These are phyloP conservation scores for Zygogramma bicolorata DNA, from an alignment of 2,888 invertebrate species.

Conservation along the genomic window DNA sequence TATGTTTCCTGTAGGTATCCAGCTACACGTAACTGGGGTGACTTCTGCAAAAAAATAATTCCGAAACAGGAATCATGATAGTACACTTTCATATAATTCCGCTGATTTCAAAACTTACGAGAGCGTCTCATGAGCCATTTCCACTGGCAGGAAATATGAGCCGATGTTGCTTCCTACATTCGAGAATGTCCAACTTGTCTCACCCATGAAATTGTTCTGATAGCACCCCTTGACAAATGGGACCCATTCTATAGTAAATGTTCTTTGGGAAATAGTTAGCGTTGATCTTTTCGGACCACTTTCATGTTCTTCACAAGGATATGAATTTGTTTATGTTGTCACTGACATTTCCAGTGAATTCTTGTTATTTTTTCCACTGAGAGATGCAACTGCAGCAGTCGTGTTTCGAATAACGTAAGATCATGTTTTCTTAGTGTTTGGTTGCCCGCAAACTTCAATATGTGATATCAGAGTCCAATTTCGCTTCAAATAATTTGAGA, in stretches of 20 bases:
- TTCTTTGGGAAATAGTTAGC: not conserved
- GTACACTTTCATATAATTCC: constrained; percentile 7
- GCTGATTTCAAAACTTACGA: constrained; percentile 19
- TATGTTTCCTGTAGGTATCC: constrained; percentile 29
- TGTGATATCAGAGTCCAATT: not conserved
- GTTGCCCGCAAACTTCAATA: not conserved
- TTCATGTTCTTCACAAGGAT: not conserved
- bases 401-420: not conserved
- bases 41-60: constrained; percentile 41
- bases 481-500: not conserved
- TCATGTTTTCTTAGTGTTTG: not conserved
- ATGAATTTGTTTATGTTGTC: not conserved
- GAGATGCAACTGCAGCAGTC: too few species aligned
- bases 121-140: not conserved
- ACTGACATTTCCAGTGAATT: not conserved
- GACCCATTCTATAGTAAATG: not conserved
- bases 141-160: constrained; percentile 21
- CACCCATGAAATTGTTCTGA: not conserved
- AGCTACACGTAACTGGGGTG: constrained; percentile 24
- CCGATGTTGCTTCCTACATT: constrained; percentile 13
- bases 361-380: not conserved
- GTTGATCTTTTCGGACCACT: not conserved
- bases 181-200: constrained; percentile 10
- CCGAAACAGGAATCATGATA: constrained; percentile 42
- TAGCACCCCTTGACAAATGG: not conserved